These are phyloP conservation scores for Mus caroli DNA, from an alignment of 2,797 vertebrate species.

Conservation along the genomic window DNA sequence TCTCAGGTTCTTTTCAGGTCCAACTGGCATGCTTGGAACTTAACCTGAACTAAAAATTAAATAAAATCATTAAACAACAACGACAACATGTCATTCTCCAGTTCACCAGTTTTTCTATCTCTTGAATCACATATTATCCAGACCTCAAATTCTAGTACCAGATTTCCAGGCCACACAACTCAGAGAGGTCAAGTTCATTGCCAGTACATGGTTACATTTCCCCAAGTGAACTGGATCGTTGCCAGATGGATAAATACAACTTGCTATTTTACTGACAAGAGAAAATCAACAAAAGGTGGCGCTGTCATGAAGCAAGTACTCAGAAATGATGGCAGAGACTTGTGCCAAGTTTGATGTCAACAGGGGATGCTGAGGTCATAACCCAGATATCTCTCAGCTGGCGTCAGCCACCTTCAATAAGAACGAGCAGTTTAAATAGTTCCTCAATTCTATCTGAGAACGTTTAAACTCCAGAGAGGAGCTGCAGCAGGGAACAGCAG, in stretches of 20 bases:
- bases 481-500: neutral
- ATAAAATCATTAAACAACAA: neutral
- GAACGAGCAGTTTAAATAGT: slow-evolving; percentile 27
- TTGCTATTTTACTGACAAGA: slow-evolving; percentile 22
- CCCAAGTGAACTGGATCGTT: neutral
- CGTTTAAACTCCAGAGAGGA: slow-evolving; percentile 27
- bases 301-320: slow-evolving; percentile 17
- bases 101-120: neutral
- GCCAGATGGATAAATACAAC: slow-evolving; percentile 12
- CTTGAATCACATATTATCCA: neutral
- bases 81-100: neutral
- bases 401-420: slow-evolving; percentile 20
- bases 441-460: neutral
- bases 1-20: neutral
- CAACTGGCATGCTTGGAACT: neutral
- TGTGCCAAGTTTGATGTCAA: slow-evolving; percentile 40
- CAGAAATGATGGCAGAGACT: neutral
- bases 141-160: neutral
- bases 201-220: slow-evolving; percentile 7
- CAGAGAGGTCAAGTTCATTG: neutral
- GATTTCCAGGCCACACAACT: neutral
- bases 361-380: slow-evolving; percentile 28
- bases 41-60: slow-evolving; percentile 17
- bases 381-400: neutral
- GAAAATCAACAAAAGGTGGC: neutral